A percentile compares a stretch with the other conserved stretches of the same genome.
These are phyloP conservation scores for Macrophya alboannulata DNA, from an alignment of 2,888 invertebrate genomes.

Conservation along the genomic window DNA sequence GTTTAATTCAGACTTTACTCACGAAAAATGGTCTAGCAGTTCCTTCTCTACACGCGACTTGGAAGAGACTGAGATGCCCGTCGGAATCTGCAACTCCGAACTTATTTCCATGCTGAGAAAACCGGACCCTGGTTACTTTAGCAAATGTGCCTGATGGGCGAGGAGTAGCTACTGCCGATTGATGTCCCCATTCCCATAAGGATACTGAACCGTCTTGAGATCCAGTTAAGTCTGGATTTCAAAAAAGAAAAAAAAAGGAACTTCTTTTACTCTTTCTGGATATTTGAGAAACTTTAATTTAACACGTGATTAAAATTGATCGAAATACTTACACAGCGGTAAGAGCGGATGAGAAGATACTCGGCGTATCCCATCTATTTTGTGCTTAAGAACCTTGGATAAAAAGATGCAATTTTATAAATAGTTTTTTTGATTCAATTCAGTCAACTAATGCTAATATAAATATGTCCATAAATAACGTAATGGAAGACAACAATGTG, in stretches of 20 bases:
- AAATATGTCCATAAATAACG: neutral
- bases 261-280: neutral
- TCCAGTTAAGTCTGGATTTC: constrained; percentile 91
- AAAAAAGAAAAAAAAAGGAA: constrained; percentile 54
- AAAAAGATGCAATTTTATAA: constrained; percentile 66
- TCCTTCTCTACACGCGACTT: constrained; percentile 90
- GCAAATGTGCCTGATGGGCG: constrained; percentile 97
- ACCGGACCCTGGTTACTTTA: constrained; percentile 97
- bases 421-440: constrained; percentile 47
- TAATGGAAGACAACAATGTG: neutral
- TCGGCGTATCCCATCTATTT: constrained; percentile 96
- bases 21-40: constrained; percentile 93
- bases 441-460: neutral
- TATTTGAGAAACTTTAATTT: neutral
- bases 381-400: constrained; percentile 94
- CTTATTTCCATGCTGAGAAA: constrained; percentile 98
- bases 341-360: constrained; percentile 98
- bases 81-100: constrained; percentile 99
- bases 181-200: constrained; percentile 99
- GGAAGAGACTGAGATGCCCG: constrained; percentile 97
- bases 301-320: neutral
- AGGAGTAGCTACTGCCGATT: constrained; percentile 93
- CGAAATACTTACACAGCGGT: constrained; percentile 93
- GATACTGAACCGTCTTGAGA: constrained; percentile 98
- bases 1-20: constrained; percentile 79